Conservation (phyloP, 2,113 vertebrate genomes). For the Spilogale gracilis region DNA sequence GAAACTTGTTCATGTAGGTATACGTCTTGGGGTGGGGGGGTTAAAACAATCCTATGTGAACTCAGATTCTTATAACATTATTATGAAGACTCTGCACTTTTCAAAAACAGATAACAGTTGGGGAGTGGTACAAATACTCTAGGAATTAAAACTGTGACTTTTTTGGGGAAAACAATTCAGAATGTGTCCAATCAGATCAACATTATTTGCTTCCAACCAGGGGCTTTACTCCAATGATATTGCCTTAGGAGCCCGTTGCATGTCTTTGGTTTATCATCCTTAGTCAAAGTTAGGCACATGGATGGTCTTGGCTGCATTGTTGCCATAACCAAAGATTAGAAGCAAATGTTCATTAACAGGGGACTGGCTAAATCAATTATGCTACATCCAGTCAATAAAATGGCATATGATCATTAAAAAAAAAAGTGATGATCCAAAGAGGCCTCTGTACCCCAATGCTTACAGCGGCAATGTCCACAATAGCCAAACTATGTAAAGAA, state of each 20-base stretch:
- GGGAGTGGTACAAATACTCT: background rate
- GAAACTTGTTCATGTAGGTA: conserved; percentile 35
- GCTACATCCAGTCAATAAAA: background rate
- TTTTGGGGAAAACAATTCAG: background rate
- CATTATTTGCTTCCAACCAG: background rate
- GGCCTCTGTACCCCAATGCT: background rate
- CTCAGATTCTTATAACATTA: conserved; percentile 33
- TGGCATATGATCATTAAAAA: background rate
- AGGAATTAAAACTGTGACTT: background rate
- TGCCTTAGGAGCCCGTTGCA: background rate
- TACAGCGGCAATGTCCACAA: background rate
- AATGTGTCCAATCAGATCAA: background rate
- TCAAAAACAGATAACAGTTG: background rate
- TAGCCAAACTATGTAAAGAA: no score
- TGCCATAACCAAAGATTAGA: background rate
- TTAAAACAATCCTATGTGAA: background rate
- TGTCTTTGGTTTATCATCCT: conserved; percentile 6
- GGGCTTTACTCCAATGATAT: background rate
- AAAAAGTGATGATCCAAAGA: background rate
- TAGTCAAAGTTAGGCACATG: background rate
- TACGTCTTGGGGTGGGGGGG: background rate
- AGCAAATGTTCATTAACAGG: background rate
- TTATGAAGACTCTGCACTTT: background rate
- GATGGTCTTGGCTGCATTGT: background rate
- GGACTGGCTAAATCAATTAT: background rate